A percentile compares a stretch with the other conserved stretches of the same genome.
phyloP scores from a whole-genome alignment of 2,113 vertebrate genomes.

The Potamarius usumacintae region DNA sequence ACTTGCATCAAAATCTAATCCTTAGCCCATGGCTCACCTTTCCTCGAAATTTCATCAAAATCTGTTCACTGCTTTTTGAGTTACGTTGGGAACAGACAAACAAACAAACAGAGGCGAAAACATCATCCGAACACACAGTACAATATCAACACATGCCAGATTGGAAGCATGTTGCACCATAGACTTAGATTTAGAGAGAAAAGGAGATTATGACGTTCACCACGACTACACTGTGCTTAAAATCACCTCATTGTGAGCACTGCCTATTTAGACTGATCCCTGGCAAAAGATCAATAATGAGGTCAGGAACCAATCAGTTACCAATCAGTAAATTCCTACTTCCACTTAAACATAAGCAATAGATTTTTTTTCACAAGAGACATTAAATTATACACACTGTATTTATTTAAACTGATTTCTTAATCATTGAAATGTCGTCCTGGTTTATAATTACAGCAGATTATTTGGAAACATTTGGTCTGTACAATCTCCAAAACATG shows the following conservation, averaged over 20 bases:
- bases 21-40: no score
- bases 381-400: not conserved
- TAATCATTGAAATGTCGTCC: not conserved
- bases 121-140: not conserved
- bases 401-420: not conserved
- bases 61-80: no score
- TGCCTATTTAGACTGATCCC: not conserved
- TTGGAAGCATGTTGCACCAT: not conserved
- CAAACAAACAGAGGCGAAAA: no score
- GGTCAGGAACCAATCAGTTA: not conserved
- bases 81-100: no score
- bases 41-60: no score
- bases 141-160: not conserved
- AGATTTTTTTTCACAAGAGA: not conserved
- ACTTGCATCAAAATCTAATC: no score
- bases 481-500: conserved; percentile 4
- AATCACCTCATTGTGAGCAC: not conserved
- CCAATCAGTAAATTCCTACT: not conserved
- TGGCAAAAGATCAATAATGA: not conserved
- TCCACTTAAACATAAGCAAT: not conserved
- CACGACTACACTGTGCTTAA: not conserved
- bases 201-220: not conserved
- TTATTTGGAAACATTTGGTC: not conserved
- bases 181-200: not conserved
- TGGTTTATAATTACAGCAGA: not conserved